Percentiles rank a stretch among this genome's conserved stretches.
These are phyloP conservation scores for Yponomeuta evonymella DNA, from an alignment of 2,888 invertebrate species.

Conservation along the genomic window DNA sequence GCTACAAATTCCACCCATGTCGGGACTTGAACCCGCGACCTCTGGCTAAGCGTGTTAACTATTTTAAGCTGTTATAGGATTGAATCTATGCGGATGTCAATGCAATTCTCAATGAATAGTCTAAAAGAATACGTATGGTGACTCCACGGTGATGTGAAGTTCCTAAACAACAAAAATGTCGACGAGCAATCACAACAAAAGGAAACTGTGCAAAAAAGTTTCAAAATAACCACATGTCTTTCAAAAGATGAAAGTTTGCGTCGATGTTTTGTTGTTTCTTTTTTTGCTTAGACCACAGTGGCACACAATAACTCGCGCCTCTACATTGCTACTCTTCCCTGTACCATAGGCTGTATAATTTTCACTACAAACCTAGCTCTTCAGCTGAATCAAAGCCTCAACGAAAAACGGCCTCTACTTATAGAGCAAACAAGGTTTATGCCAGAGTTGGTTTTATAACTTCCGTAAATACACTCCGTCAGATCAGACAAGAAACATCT, in stretches of 20 bases:
- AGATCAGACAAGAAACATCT: slow-evolving; percentile 1
- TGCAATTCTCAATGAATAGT: no score
- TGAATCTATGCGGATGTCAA: no score
- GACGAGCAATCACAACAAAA: neutral
- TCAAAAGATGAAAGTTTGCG: neutral
- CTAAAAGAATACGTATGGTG: no score
- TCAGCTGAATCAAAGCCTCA: neutral
- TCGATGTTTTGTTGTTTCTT: neutral
- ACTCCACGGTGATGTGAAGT: no score
- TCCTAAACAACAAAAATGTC: neutral
- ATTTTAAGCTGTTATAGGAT: no score
- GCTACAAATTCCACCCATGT: no score
- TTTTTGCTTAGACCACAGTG: neutral
- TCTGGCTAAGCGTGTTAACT: no score
- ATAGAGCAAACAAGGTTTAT: neutral
- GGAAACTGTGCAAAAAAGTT: neutral
- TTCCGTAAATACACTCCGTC: slow-evolving; percentile 12
- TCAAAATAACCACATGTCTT: neutral
- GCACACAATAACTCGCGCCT: neutral
- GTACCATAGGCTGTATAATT: neutral
- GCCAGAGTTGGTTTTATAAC: slow-evolving; percentile 21
- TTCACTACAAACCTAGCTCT: neutral
- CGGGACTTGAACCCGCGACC: no score
- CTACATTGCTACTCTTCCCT: neutral
- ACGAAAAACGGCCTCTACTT: neutral